Conservation (phyloP, 53 echinoderm and acorn worm species). For the Henricia sp. region DNA sequence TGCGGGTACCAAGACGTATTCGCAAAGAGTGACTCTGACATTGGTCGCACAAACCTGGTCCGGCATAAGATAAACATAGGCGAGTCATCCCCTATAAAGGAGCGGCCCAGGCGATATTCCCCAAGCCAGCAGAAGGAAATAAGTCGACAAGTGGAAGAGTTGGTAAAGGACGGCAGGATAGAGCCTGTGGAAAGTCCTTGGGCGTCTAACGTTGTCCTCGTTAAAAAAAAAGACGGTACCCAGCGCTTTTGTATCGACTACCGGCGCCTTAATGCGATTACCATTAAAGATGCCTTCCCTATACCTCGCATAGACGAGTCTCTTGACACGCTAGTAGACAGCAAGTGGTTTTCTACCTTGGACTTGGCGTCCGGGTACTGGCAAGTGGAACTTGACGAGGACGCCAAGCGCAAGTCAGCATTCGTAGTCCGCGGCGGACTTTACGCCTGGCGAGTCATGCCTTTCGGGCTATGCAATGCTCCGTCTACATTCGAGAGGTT, state of each 20-base stretch:
- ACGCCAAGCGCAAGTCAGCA: no score
- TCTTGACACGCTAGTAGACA: conserved; percentile 25
- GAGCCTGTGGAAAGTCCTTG: no score
- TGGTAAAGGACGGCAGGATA: no score
- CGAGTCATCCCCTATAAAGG: conserved; percentile 43
- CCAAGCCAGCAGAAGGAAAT: conserved; percentile 54
- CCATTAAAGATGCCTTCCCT: conserved; percentile 39
- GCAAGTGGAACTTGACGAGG: no score
- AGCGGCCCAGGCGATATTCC: conserved; percentile 46
- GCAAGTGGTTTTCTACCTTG: no score
- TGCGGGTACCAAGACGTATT: conserved; percentile 47
- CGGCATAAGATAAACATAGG: conserved; percentile 69
- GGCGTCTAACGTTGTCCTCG: no score
- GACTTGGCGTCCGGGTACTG: no score
- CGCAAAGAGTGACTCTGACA: no score
- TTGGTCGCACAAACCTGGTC: conserved; percentile 68
- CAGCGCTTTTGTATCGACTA: conserved; percentile 55
- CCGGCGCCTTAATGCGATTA: no score
- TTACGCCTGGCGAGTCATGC: no score
- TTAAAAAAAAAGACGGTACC: no score
- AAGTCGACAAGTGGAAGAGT: conserved; percentile 21
- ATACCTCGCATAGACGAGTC: conserved; percentile 36
- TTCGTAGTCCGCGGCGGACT: no score
- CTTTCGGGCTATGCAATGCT: conserved; percentile 45
- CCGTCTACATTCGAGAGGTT: conserved; percentile 42